These are phyloP conservation scores for Phalacrocorax aristotelis DNA, from an alignment of 2,113 vertebrate species.

Conservation along the genomic window DNA sequence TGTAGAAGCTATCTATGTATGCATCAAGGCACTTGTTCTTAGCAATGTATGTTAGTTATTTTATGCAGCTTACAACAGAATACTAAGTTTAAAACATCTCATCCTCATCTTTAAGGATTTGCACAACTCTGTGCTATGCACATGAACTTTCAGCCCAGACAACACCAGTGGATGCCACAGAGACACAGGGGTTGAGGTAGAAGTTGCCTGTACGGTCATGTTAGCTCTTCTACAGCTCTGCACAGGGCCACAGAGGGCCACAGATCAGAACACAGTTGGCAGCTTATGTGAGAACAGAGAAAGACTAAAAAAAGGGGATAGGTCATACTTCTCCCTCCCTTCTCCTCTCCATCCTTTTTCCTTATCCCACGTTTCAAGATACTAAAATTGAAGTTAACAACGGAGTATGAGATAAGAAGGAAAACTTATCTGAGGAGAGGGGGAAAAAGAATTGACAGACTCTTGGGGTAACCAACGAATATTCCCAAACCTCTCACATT, in stretches of 20 bases:
- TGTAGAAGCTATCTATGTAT: background rate
- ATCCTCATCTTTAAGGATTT: background rate
- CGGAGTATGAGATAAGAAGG: background rate
- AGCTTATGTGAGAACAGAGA: background rate
- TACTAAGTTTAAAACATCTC: background rate
- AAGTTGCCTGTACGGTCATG: background rate
- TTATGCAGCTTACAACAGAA: background rate
- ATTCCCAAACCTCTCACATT: background rate
- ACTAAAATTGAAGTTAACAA: background rate
- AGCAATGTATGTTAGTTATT: background rate
- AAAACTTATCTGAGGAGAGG: background rate
- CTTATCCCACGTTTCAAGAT: background rate
- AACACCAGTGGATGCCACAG: accelerated
- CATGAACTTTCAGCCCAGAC: background rate
- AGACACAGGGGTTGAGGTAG: background rate
- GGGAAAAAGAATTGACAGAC: background rate
- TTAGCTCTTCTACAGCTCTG: background rate
- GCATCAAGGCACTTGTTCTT: background rate
- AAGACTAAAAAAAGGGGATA: background rate
- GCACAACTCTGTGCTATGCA: background rate
- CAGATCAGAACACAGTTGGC: background rate
- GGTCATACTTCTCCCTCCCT: background rate
- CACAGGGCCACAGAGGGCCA: background rate
- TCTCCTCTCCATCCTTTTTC: background rate
- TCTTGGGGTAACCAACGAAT: background rate